Evolutionary conservation across 2,113 vertebrate species (phyloP), one percentile per base, ranked within the genome.

Genomic region (Rhinogobius similis): DNA sequence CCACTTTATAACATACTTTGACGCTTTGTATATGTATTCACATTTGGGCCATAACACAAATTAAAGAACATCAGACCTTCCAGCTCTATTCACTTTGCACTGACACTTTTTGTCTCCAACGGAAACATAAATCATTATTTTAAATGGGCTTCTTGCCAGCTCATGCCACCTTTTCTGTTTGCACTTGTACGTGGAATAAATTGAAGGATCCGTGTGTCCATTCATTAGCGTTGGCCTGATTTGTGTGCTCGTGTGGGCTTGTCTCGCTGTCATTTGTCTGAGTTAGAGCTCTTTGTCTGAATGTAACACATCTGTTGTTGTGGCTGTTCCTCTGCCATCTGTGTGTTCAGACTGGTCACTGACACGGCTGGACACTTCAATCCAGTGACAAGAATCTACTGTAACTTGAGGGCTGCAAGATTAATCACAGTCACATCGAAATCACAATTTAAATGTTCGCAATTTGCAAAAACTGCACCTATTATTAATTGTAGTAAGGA

Each of bases 291-390:
- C 18, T 77, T 72, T 78, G 59, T 83, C 74, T 76, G 68, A 76
- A 79, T 67, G 79, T n/a, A 41, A 36, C 65, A 64, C 70, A 77
- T 84, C 78, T 87, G 79, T 73, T 63, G 64, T 75, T 55, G 62
- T 69, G 46, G 55, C 26, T 64, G 23, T 59, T 44, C 69, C 65
- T 69, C 8, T 66, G 72, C 72, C 82, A 85, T 85, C 78, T 87
- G 79, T 81, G 84, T 78, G 66, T 68, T 82, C 72, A 44, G 67
- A 41, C 39, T 58, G 74, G 82, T 86, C 82, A 77, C 78, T 88
- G 77, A 74, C 76, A 65, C 68, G 9, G 29, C 82, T 73, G 70
- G 65, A 71, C 73, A 79, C 64, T 53, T 55, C 76, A 67, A n/a
- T 62, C 80, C 75, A 39, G 65, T 43, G 3, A 62, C 3, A 83